Conservation (phyloP, 1,140 invertebrate species). For the Aphelinus certus region DNA sequence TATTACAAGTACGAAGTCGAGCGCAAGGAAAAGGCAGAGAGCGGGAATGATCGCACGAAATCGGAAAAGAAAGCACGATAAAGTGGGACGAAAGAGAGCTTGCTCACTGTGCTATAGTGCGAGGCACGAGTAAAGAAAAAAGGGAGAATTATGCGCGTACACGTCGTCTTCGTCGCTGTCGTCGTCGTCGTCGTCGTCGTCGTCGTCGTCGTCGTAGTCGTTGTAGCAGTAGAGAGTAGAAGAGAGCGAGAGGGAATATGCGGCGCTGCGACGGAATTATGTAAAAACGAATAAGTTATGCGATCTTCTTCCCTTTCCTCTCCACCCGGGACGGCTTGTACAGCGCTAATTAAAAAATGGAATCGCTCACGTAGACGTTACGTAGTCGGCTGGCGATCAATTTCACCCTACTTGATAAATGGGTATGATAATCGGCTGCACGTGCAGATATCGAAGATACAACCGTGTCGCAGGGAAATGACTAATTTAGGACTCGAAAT, state of each 20-base stretch:
- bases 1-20: background rate
- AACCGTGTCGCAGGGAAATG: too few species aligned
- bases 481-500: too few species aligned
- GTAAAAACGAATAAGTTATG: slow-evolving; percentile 13
- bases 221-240: background rate
- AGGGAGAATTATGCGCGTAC: slow-evolving; percentile 54
- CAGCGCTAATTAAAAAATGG: slow-evolving; percentile 28
- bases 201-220: background rate
- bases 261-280: slow-evolving; percentile 30
- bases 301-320: background rate
- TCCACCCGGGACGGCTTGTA: background rate
- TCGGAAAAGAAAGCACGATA: background rate
- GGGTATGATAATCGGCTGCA: slow-evolving; percentile 21
- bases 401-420: slow-evolving; percentile 18
- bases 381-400: background rate
- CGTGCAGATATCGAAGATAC: slow-evolving; percentile 19
- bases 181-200: background rate
- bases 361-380: background rate
- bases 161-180: slow-evolving; percentile 34
- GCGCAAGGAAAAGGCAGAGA: background rate
- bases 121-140: slow-evolving; percentile 18
- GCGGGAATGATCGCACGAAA: background rate
- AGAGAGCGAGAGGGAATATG: slow-evolving; percentile 37
- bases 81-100: background rate
- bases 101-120: slow-evolving; percentile 6